Evolutionary conservation across 2,888 invertebrate species (phyloP).

Genomic region (Drosophila monieri): DNA sequence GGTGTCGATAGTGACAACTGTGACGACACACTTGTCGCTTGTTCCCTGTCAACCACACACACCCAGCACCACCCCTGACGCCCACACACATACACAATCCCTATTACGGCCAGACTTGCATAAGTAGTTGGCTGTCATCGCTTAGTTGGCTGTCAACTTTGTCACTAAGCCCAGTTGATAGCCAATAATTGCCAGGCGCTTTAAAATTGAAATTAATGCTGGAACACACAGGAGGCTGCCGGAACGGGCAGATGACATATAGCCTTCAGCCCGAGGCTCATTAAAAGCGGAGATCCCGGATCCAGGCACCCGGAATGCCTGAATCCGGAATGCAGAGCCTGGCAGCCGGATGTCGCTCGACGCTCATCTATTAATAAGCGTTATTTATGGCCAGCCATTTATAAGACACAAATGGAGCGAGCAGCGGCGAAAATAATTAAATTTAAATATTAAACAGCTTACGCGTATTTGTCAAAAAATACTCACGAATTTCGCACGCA

Average conservation of each 20-base stretch:
- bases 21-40: slow-evolving; percentile 79
- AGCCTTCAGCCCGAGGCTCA: slow-evolving; percentile 27
- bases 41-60: slow-evolving; percentile 61
- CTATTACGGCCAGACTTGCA: slow-evolving; percentile 43
- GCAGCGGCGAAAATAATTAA: slow-evolving; percentile 74
- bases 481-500: slow-evolving; percentile 54
- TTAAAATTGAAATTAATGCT: slow-evolving; percentile 53
- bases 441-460: slow-evolving; percentile 79
- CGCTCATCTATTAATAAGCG: slow-evolving; percentile 66
- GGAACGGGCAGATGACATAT: slow-evolving; percentile 29
- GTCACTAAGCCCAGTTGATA: slow-evolving; percentile 47
- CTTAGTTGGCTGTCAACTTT: slow-evolving; percentile 63
- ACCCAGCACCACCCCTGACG: slow-evolving; percentile 40
- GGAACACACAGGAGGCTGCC: slow-evolving; percentile 1
- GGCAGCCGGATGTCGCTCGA: slow-evolving; percentile 19
- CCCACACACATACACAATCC: slow-evolving; percentile 8
- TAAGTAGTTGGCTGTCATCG: slow-evolving; percentile 65
- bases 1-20: slow-evolving; percentile 80
- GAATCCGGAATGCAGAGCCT: slow-evolving; percentile 1
- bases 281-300: slow-evolving; percentile 30
- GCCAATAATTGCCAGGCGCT: slow-evolving; percentile 60
- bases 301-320: slow-evolving; percentile 6
- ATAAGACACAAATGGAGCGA: slow-evolving; percentile 36
- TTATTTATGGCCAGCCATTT: slow-evolving; percentile 66
- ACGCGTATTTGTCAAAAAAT: slow-evolving; percentile 71